phyloP scores from a whole-genome alignment of 2,888 invertebrate species.

The Acronicta psi region DNA sequence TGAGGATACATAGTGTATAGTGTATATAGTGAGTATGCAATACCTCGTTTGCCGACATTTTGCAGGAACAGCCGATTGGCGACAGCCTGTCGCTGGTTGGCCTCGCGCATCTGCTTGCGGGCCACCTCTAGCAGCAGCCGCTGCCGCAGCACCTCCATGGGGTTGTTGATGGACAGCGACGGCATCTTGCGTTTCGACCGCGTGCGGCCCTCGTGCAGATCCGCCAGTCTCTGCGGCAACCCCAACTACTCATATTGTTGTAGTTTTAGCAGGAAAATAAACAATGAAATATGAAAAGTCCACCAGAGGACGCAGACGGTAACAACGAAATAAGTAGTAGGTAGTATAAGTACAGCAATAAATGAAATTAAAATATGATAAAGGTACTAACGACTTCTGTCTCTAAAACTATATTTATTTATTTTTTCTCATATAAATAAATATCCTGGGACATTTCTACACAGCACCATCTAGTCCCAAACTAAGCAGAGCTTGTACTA shows the following conservation, averaged over 20 bases:
- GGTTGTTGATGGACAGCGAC: conserved; percentile 95
- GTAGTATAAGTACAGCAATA: no score
- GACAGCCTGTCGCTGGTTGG: conserved; percentile 91
- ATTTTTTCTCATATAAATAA: no score
- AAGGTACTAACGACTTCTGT: no score
- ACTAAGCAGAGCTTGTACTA: no score
- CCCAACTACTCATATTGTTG: conserved; percentile 36
- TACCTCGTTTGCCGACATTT: conserved; percentile 93
- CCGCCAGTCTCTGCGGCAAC: conserved; percentile 70
- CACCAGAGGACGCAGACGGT: no score
- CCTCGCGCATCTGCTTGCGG: conserved; percentile 94
- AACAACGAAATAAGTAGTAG: background rate
- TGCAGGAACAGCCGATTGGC: conserved; percentile 93
- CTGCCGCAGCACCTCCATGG: conserved; percentile 95
- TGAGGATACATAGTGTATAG: no score
- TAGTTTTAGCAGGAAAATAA: conserved; percentile 3
- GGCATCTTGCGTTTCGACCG: conserved; percentile 90
- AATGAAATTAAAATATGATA: no score
- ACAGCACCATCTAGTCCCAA: no score
- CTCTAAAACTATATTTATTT: no score
- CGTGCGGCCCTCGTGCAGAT: conserved; percentile 72
- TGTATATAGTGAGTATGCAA: no score
- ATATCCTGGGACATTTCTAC: no score
- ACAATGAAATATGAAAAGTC: background rate
- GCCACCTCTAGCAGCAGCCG: conserved; percentile 94